phyloP scores from a whole-genome alignment of 2,113 vertebrate species.

The Paramormyrops kingsleyae region DNA sequence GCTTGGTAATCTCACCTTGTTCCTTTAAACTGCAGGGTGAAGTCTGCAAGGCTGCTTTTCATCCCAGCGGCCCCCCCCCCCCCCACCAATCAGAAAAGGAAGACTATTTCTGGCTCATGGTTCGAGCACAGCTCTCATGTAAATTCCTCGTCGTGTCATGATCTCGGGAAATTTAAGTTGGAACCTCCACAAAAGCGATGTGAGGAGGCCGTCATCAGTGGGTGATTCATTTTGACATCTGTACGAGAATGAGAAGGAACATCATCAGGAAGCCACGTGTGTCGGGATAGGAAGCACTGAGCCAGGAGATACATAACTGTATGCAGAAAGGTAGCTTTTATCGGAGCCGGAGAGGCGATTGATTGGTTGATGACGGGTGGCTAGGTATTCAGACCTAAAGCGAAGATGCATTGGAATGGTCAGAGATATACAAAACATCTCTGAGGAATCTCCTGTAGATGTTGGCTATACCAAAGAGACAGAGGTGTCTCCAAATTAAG shows the following conservation, averaged over 20 bases:
- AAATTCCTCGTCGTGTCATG: not conserved
- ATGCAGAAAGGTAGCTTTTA: not conserved
- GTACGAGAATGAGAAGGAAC: not conserved
- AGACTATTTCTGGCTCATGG: not conserved
- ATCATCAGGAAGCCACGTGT: not conserved
- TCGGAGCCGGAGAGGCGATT: not conserved
- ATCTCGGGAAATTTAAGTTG: conserved; percentile 1
- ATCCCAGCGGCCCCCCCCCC: not conserved
- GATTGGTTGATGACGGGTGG: not conserved
- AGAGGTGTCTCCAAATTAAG: not conserved
- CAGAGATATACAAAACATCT: not conserved
- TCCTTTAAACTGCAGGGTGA: not conserved
- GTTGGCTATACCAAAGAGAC: not conserved
- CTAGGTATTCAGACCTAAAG: too few relatives aligned
- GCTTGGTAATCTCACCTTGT: conserved; percentile 3
- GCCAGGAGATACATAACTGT: too few relatives aligned
- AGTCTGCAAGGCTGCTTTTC: not conserved
- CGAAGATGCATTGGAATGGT: not conserved
- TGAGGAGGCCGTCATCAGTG: not conserved
- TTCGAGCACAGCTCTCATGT: not conserved
- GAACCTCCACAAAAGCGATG: not conserved
- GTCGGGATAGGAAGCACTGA: not conserved
- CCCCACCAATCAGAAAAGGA: not conserved
- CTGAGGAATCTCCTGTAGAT: not conserved
- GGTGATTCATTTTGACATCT: conserved; percentile 14